phyloP scores from a whole-genome alignment of 2,888 invertebrate genomes.

The Opisthograptis luteolata region DNA sequence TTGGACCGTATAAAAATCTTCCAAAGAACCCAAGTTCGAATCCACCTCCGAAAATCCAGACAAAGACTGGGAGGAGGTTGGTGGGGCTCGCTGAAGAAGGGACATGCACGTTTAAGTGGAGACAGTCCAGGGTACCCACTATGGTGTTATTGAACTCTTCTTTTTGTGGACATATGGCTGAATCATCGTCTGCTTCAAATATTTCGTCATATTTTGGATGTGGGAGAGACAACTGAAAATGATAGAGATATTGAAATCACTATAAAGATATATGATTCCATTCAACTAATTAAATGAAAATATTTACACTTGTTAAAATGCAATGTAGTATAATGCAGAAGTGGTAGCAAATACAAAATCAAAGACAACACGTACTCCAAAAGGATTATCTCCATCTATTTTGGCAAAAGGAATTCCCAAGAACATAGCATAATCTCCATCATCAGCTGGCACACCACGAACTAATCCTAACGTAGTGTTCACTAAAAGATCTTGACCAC shows the following conservation, averaged over 20 bases:
- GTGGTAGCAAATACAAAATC: too few species aligned
- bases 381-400: constrained; percentile 47
- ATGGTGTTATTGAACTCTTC: constrained; percentile 39
- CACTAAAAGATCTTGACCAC: constrained; percentile 49
- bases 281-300: neutral
- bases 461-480: constrained; percentile 39
- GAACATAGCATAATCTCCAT: constrained; percentile 50
- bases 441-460: constrained; percentile 41
- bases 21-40: constrained; percentile 48
- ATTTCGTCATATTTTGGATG: constrained; percentile 36
- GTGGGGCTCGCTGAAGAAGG: constrained; percentile 54
- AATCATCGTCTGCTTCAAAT: constrained; percentile 49
- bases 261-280: too few species aligned
- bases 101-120: constrained; percentile 67
- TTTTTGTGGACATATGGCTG: constrained; percentile 47
- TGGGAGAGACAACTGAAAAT: constrained; percentile 26
- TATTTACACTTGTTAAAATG: too few species aligned
- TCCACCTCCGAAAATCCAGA: constrained; percentile 61
- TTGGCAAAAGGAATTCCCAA: constrained; percentile 53
- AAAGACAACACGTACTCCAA: constrained; percentile 46
- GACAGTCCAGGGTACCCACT: constrained; percentile 44
- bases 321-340: too few species aligned
- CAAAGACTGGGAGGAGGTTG: constrained; percentile 53
- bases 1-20: constrained; percentile 45
- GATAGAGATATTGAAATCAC: neutral